Evolutionary conservation across 2,888 invertebrate species (phyloP).

Genomic region (Epiblema foenella): DNA sequence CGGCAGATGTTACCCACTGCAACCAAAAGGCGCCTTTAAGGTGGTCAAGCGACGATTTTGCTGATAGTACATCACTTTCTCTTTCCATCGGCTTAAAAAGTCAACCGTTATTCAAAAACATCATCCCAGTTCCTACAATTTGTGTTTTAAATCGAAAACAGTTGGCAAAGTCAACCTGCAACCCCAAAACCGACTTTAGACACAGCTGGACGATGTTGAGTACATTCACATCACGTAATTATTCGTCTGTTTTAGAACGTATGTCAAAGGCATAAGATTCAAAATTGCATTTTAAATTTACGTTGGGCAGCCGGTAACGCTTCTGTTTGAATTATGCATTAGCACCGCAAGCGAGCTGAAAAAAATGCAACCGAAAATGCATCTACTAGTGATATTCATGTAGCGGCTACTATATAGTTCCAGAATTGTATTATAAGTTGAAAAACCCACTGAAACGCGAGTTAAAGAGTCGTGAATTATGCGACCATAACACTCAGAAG

Average conservation of each 20-base stretch:
- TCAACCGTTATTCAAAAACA: too few species aligned
- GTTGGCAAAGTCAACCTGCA: neutral
- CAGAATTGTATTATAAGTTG: neutral
- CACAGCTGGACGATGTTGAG: conserved; percentile 1
- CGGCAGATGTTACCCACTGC: too few species aligned
- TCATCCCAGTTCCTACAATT: too few species aligned
- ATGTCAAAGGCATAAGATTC: neutral
- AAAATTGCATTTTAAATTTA: neutral
- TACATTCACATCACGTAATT: conserved; percentile 3
- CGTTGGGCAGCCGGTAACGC: neutral
- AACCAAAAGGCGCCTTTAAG: too few species aligned
- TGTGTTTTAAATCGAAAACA: neutral
- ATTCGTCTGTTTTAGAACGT: neutral
- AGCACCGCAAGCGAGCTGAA: conserved; percentile 11
- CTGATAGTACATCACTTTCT: too few species aligned
- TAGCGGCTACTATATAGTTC: too few species aligned
- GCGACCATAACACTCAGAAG: neutral
- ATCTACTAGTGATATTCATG: conserved; percentile 8
- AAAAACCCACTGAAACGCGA: neutral
- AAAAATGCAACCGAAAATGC: conserved; percentile 29
- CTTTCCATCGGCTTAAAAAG: too few species aligned
- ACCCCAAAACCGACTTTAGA: neutral
- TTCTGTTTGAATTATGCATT: conserved; percentile 36
- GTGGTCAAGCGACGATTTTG: too few species aligned
- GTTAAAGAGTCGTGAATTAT: neutral